phyloP scores from a whole-genome alignment of 1,140 invertebrate species.

The Drosophila equinoxialis region DNA sequence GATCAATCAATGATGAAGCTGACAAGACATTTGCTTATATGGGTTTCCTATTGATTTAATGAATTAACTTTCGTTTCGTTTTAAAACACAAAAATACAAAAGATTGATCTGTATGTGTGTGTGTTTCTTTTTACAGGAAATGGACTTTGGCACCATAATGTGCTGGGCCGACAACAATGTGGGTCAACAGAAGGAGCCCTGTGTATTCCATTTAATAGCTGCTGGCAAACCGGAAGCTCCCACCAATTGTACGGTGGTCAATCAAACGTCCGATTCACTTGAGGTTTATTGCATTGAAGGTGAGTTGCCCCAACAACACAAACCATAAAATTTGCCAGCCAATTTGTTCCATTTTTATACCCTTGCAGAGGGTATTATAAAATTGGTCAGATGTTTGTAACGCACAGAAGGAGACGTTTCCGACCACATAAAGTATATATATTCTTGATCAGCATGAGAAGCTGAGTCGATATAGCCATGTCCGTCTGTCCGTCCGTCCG shows the following conservation, averaged over 20 bases:
- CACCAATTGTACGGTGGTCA: slow-evolving; percentile 90
- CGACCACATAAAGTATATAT: too few species aligned
- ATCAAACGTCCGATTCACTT: slow-evolving; percentile 91
- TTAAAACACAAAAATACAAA: slow-evolving; percentile 1
- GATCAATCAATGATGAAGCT: slow-evolving; percentile 63
- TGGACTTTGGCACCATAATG: slow-evolving; percentile 89
- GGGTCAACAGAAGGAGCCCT: slow-evolving; percentile 88
- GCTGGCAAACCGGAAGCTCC: slow-evolving; percentile 92
- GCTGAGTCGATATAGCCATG: too few species aligned
- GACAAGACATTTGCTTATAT: slow-evolving; percentile 52
- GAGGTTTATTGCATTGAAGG: slow-evolving; percentile 89
- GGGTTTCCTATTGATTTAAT: slow-evolving; percentile 56
- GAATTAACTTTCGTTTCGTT: slow-evolving; percentile 61
- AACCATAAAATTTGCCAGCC: slow-evolving; percentile 40
- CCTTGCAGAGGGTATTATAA: too few species aligned
- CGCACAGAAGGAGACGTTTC: too few species aligned
- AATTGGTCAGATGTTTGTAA: too few species aligned
- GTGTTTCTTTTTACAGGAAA: slow-evolving; percentile 78
- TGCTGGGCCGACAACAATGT: slow-evolving; percentile 88
- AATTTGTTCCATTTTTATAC: slow-evolving; percentile 60
- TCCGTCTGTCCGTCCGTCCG: too few species aligned
- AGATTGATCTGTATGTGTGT: background rate
- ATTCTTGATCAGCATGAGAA: too few species aligned
- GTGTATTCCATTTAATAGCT: slow-evolving; percentile 89
- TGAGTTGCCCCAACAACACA: slow-evolving; percentile 54